Conservation (phyloP, 2,888 invertebrate genomes). For the Diplazon laetatorius region DNA sequence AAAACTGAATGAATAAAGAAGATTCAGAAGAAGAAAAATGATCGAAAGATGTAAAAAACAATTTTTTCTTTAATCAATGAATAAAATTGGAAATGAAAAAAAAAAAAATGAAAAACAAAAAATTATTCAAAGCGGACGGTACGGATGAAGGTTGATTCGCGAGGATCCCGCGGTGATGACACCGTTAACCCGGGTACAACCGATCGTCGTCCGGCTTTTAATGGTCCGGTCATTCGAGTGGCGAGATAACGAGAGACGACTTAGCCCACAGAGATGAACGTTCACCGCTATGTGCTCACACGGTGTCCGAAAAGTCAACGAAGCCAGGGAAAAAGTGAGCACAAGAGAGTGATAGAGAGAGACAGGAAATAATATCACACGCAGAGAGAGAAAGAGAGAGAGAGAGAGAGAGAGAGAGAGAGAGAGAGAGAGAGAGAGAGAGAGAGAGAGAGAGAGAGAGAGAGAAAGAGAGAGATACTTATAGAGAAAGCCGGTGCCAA, state of each 20-base stretch:
- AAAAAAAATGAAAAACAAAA: slow-evolving; percentile 31
- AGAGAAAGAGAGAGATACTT: too few species aligned
- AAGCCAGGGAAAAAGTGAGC: too few species aligned
- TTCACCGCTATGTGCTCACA: slow-evolving; percentile 42
- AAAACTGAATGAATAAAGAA: too few species aligned
- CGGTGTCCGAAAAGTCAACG: slow-evolving; percentile 69
- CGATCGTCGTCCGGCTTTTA: slow-evolving; percentile 43
- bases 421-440: too few species aligned
- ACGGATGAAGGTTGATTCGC: slow-evolving; percentile 14
- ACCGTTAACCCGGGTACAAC: slow-evolving; percentile 60
- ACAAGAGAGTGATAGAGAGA: too few species aligned
- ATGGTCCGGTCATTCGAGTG: slow-evolving; percentile 48
- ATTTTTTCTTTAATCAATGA: too few species aligned
- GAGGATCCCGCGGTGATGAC: slow-evolving; percentile 55
- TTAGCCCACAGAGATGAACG: slow-evolving; percentile 4
- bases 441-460: too few species aligned
- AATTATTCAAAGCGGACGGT: slow-evolving; percentile 30
- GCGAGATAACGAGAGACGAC: slow-evolving; percentile 49
- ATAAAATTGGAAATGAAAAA: neutral
- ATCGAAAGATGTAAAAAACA: too few species aligned
- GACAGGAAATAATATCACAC: too few species aligned
- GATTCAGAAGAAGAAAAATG: too few species aligned
- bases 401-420: too few species aligned
- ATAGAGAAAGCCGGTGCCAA: slow-evolving; percentile 58
- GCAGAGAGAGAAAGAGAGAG: slow-evolving; percentile 43